phyloP scores from a whole-genome alignment of 35 echinoderm and acorn worm species.

The Heliocidaris erythrogramma region DNA sequence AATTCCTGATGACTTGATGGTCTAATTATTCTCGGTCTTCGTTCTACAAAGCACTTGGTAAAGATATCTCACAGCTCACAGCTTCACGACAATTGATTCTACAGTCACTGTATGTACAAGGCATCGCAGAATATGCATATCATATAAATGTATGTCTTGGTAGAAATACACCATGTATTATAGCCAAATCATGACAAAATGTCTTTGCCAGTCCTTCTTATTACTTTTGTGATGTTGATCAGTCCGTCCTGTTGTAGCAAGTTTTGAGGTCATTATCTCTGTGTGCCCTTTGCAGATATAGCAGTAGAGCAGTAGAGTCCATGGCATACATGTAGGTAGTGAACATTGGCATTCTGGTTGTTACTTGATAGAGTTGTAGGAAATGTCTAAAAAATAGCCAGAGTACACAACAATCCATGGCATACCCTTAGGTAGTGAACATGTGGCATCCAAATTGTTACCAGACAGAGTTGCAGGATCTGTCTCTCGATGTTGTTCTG shows the following conservation, averaged over 20 bases:
- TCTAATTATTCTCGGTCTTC: not conserved
- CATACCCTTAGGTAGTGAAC: not conserved
- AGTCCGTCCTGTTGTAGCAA: not conserved
- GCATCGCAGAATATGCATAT: constrained; percentile 1
- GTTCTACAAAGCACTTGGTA: not conserved
- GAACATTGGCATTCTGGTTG: not conserved
- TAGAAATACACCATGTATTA: not conserved
- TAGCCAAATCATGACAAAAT: not conserved
- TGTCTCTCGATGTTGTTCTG: not conserved
- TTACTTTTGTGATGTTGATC: not conserved
- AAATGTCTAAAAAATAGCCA: not conserved
- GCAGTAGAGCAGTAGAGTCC: not conserved
- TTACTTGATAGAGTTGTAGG: not conserved
- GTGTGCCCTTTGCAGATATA: not conserved
- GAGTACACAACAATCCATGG: not conserved
- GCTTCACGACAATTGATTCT: not conserved
- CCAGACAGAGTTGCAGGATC: not conserved
- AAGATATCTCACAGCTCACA: not conserved
- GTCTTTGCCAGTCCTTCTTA: not conserved
- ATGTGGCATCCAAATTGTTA: not conserved
- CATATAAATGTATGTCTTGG: not conserved
- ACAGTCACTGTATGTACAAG: not conserved
- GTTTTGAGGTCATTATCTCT: not conserved
- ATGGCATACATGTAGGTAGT: not conserved
- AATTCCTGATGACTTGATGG: not conserved